Evolutionary conservation across 2,888 invertebrate genomes (phyloP).

Genomic region (Eudemis profundana): DNA sequence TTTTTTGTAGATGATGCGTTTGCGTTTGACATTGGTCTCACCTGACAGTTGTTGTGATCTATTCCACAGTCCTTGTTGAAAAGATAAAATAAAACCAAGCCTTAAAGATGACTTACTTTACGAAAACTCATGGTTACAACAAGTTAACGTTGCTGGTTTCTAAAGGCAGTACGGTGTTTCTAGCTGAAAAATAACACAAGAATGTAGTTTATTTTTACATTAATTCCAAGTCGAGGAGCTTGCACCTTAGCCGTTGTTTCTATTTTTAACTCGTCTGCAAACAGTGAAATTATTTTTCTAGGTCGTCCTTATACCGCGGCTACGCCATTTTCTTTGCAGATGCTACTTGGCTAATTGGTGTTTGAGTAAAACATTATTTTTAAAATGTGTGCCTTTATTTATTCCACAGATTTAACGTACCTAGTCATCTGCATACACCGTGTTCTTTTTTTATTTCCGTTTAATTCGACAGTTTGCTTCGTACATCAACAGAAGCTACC

Average conservation of each 20-base stretch:
- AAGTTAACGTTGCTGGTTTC: neutral
- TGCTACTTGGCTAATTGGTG: neutral
- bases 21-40: too few relatives aligned
- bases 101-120: too few relatives aligned
- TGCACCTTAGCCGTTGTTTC: slow-evolving; percentile 2
- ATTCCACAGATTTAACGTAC: neutral
- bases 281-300: slow-evolving; percentile 7
- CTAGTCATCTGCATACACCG: too few relatives aligned
- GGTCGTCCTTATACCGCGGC: neutral
- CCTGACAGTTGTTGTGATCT: too few relatives aligned
- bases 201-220: neutral
- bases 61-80: too few relatives aligned
- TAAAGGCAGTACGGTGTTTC: neutral
- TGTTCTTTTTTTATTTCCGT: too few relatives aligned
- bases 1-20: too few relatives aligned
- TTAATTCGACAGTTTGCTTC: too few relatives aligned
- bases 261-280: slow-evolving; percentile 4
- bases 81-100: too few relatives aligned
- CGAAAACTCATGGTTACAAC: too few relatives aligned
- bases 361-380: slow-evolving; percentile 10
- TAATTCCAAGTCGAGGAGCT: slow-evolving; percentile 2
- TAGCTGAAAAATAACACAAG: neutral
- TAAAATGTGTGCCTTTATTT: neutral
- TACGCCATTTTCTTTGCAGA: slow-evolving; percentile 15
- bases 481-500: too few relatives aligned